Evolutionary conservation across 2,888 invertebrate genomes (phyloP).

Genomic region (Theretra japonica): DNA sequence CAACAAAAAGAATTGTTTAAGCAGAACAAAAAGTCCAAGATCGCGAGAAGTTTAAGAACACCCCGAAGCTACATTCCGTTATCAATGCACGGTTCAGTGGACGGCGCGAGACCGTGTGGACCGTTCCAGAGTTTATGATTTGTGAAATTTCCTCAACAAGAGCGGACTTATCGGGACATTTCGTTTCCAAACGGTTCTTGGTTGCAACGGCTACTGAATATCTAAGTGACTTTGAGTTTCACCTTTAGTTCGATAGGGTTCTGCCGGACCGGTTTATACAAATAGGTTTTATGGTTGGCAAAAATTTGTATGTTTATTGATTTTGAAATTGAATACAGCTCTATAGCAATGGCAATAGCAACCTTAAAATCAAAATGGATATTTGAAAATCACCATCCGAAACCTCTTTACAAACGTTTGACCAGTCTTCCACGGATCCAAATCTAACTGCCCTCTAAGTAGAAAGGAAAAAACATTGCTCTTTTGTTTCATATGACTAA

Average conservation of each 20-base stretch:
- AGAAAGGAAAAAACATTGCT: neutral
- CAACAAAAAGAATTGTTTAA: neutral
- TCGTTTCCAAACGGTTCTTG: constrained; percentile 26
- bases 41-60: constrained; percentile 10
- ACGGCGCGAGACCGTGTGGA: constrained; percentile 25
- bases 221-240: constrained; percentile 21
- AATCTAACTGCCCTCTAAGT: neutral
- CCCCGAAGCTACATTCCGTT: constrained; percentile 31
- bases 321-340: no score
- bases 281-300: neutral
- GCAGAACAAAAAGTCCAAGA: neutral
- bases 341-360: no score
- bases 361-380: no score
- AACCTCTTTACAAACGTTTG: no score
- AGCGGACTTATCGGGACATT: constrained; percentile 41
- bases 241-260: constrained; percentile 9
- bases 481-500: neutral
- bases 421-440: no score
- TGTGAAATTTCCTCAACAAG: constrained; percentile 51
- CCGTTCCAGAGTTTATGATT: constrained; percentile 44
- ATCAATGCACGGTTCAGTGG: constrained; percentile 35
- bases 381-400: no score
- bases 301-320: neutral
- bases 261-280: neutral
- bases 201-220: constrained; percentile 30